Evolutionary conservation across 92 coral and sea anemone genomes (phyloP), one percentile per base, ranked within the genome.

Genomic region (Palythoa grandiflora): DNA sequence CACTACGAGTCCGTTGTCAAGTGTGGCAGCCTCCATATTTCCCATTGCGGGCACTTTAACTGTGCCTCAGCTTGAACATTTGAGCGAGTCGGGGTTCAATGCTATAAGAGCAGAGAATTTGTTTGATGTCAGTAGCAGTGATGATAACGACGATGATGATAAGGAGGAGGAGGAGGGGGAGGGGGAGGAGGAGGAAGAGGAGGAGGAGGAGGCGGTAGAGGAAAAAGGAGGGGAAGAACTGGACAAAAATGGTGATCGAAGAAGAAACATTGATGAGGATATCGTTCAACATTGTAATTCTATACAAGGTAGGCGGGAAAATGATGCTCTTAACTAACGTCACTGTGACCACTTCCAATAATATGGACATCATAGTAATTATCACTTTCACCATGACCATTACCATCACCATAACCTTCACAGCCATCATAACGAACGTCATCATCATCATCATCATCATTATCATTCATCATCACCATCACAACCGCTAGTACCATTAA

Each of bases 121-220:
- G 73, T 91, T 93, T 85, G 96, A 95, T 51, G 87, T 93, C 10
- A 93, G 94, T 75, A 95, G 92, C 73, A 88, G 89, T 2, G 98
- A 95, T n/a, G 94, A 92, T 1, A 87, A 92, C 20, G 68, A 86
- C 47, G 87, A 87, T 1, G 92, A 89, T 5, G 74, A 87, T 17
- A 92, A 92, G 1, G 92, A 85, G 35, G 93, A 88, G 15, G 77
- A 84, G 54, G 75, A 38, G 35, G 95, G 83, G 8, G 76, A 88
- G 16, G 93, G 88, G 3, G 72, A 52, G 40, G 91, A 92, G 71
- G 96, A 91, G 59, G 91, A 89, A 4, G 95, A 90, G 60, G 20
- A 55, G 17, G 93, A 88, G 3, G 72, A 52, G 40, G 91, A 92
- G 71, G 96, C 89, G 59, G 91, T 87, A 4, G 95, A 90, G 28